Evolutionary conservation across 2,113 vertebrate species (phyloP).

Genomic region (Callopanchax toddi): DNA sequence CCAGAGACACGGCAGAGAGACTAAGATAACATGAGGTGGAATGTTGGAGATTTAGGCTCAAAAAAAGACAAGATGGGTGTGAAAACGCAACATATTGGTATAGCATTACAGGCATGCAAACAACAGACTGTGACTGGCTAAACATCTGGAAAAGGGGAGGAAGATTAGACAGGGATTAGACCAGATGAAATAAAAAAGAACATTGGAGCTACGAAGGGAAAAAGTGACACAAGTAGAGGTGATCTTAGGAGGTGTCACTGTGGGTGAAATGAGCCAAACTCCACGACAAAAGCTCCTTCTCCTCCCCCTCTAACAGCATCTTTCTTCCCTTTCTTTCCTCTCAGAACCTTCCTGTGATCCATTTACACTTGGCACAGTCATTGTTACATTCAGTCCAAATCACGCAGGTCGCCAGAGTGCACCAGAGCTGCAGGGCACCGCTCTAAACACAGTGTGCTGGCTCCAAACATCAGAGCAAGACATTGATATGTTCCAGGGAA

Average conservation of each 20-base stretch:
- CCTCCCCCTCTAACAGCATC: background rate
- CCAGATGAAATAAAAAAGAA: background rate
- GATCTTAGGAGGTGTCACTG: constrained; percentile 5
- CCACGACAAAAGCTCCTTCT: constrained; percentile 21
- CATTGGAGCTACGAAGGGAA: background rate
- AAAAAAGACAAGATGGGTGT: constrained; percentile 7
- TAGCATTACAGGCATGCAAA: constrained; percentile 3
- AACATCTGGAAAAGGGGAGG: background rate
- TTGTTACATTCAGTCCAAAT: constrained; percentile 46
- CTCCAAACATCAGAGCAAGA: constrained; percentile 23
- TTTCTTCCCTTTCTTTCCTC: constrained; percentile 13
- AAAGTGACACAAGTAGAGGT: background rate
- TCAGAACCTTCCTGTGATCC: constrained; percentile 21
- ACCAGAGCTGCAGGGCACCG: constrained; percentile 22
- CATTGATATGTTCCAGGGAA: constrained; percentile 53
- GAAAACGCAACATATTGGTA: constrained; percentile 5
- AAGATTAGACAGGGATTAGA: background rate
- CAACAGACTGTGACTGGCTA: background rate
- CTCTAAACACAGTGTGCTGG: constrained; percentile 37
- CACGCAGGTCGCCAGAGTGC: constrained; percentile 10
- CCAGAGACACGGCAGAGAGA: constrained; percentile 36
- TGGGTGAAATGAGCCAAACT: constrained; percentile 16
- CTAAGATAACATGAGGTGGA: constrained; percentile 36
- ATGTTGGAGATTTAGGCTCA: constrained; percentile 5
- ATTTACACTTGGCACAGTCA: constrained; percentile 36